Percentiles rank a stretch among this genome's conserved stretches.
phyloP scores from a whole-genome alignment of 1,140 invertebrate genomes.

The Heliconius himera region DNA sequence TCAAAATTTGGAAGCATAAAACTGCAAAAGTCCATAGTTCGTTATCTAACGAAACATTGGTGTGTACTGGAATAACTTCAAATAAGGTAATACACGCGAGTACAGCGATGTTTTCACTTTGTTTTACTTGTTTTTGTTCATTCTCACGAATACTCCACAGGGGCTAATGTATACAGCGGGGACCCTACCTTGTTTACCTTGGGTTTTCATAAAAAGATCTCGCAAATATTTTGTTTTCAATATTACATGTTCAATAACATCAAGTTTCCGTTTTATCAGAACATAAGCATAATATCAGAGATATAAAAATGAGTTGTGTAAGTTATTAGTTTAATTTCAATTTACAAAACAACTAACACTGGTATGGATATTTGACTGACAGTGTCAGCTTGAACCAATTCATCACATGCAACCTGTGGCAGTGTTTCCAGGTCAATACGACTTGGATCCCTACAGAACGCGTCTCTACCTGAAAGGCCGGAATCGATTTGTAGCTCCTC shows the following conservation, averaged over 20 bases:
- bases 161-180: conserved; percentile 20
- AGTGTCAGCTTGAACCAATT: too few relatives aligned
- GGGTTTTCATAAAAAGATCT: conserved; percentile 30
- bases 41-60: conserved; percentile 24
- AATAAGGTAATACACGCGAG: conserved; percentile 16
- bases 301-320: not conserved
- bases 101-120: conserved; percentile 34
- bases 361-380: too few relatives aligned
- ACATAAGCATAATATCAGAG: not conserved
- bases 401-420: too few relatives aligned
- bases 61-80: conserved; percentile 19
- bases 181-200: conserved; percentile 16
- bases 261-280: conserved; percentile 4
- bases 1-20: conserved; percentile 25
- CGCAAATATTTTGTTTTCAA: conserved; percentile 22
- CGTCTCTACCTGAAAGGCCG: too few relatives aligned
- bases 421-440: too few relatives aligned
- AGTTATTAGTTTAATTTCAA: not conserved
- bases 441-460: too few relatives aligned
- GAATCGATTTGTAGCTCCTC: too few relatives aligned
- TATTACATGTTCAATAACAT: conserved; percentile 17
- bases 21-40: conserved; percentile 6
- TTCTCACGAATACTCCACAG: conserved; percentile 26
- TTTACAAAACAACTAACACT: not conserved
- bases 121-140: conserved; percentile 33